A percentile compares a stretch with the other conserved stretches of the same genome.
phyloP scores from a whole-genome alignment of 2,888 invertebrate genomes.

The Dicyrtomina minuta region DNA sequence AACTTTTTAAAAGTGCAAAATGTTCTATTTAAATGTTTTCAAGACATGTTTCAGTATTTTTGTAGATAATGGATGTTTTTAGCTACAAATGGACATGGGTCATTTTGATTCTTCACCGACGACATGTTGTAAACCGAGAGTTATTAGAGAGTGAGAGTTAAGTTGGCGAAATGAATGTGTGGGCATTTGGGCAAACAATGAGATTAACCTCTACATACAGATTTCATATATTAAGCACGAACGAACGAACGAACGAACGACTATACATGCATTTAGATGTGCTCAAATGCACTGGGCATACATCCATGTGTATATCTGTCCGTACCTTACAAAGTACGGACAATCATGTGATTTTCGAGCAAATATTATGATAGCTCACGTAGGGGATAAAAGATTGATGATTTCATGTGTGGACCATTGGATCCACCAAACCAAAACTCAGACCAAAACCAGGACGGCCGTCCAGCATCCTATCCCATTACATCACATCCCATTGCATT shows the following conservation, averaged over 20 bases:
- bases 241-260: no score
- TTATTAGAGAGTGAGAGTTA: neutral
- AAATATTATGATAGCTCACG: constrained; percentile 31
- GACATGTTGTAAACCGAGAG: neutral
- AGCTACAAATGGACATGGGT: no score
- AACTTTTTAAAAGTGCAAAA: no score
- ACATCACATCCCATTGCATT: neutral
- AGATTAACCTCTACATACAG: neutral
- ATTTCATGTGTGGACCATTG: constrained; percentile 12
- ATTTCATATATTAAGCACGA: no score
- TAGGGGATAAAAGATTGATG: constrained; percentile 25
- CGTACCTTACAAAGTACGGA: neutral
- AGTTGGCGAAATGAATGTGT: constrained; percentile 7
- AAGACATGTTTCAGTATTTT: no score
- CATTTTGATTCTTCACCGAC: no score
- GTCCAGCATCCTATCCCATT: constrained; percentile 7
- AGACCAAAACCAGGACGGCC: no score
- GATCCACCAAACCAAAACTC: neutral
- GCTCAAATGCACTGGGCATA: no score
- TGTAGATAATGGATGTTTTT: no score
- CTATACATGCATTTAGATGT: no score
- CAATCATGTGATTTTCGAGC: constrained; percentile 2
- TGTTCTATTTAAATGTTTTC: no score
- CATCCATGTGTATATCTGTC: neutral
- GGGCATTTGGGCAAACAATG: constrained; percentile 8